A percentile compares a stretch with the other conserved stretches of the same genome.
Conservation (phyloP, 1,140 invertebrate genomes). For the Drosophila ohnishii region DNA sequence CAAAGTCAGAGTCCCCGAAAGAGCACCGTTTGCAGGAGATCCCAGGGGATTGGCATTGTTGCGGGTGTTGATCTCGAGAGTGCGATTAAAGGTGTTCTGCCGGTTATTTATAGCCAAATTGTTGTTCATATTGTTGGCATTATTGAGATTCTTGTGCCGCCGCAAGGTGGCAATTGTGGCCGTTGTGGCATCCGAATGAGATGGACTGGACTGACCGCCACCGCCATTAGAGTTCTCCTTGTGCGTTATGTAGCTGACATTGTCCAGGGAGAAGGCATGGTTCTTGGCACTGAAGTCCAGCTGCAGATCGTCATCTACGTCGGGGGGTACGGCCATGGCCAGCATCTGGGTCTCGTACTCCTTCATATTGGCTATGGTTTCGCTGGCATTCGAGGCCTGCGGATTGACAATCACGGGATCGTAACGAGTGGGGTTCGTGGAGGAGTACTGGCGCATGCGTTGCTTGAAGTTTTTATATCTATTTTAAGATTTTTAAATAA, state of each 20-base stretch:
- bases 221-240: conserved; percentile 89
- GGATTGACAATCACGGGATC: conserved; percentile 90
- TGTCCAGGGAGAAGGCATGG: conserved; percentile 93
- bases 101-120: conserved; percentile 82
- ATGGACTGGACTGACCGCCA: conserved; percentile 90
- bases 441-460: conserved; percentile 89
- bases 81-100: conserved; percentile 83
- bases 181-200: conserved; percentile 91
- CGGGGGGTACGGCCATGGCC: conserved; percentile 93
- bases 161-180: conserved; percentile 87
- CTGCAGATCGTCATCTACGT: conserved; percentile 91
- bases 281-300: conserved; percentile 94
- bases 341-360: conserved; percentile 95
- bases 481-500: background rate
- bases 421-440: conserved; percentile 87
- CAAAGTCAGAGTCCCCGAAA: conserved; percentile 76
- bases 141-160: conserved; percentile 84
- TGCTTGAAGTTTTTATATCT: conserved; percentile 89
- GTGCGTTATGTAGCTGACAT: conserved; percentile 91
- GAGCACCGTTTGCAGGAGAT: conserved; percentile 53
- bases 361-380: conserved; percentile 85
- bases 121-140: conserved; percentile 82
- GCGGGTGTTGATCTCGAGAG: conserved; percentile 79
- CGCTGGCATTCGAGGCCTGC: conserved; percentile 79
- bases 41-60: conserved; percentile 82